These are phyloP conservation scores for Apeira syringaria DNA, from an alignment of 2,888 invertebrate genomes.

Conservation along the genomic window DNA sequence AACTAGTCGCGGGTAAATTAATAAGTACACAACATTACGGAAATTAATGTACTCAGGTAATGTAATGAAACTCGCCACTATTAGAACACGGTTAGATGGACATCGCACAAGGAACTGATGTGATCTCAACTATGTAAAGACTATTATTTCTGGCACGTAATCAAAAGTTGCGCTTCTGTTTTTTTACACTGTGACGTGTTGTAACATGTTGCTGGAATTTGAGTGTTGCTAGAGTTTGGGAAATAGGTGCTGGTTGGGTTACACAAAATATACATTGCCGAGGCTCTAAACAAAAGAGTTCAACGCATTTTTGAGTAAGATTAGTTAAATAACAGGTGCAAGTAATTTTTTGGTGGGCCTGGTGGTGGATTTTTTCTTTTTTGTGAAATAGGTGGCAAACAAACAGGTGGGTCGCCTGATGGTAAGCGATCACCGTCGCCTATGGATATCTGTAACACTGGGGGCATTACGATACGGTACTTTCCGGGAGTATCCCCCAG, in stretches of 20 bases:
- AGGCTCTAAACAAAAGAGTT: neutral
- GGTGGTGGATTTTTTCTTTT: too few species aligned
- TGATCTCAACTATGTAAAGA: conserved; percentile 20
- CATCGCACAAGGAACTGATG: conserved; percentile 43
- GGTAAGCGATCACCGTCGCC: too few species aligned
- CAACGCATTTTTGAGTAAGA: neutral
- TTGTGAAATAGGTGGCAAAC: too few species aligned
- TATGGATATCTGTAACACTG: too few species aligned
- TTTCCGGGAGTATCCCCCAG: too few species aligned
- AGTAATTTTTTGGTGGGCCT: too few species aligned
- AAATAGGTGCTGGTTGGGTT: too few species aligned
- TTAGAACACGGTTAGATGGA: conserved; percentile 33
- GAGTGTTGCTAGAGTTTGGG: conserved; percentile 2
- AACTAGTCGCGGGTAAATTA: too few species aligned
- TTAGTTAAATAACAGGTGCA: too few species aligned
- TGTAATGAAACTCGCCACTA: conserved; percentile 22
- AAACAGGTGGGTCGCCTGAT: too few species aligned
- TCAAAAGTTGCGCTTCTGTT: conserved; percentile 34
- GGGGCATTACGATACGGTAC: too few species aligned
- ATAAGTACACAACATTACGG: conserved; percentile 16
- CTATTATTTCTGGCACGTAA: conserved; percentile 27
- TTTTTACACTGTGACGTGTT: conserved; percentile 22
- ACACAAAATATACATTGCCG: too few species aligned
- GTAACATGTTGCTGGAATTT: conserved; percentile 6
- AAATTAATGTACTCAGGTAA: conserved; percentile 16